Evolutionary conservation across 2,797 vertebrate species (phyloP), one percentile per base, ranked within the genome.

Genomic region (Scolopax bukidnonensis): DNA sequence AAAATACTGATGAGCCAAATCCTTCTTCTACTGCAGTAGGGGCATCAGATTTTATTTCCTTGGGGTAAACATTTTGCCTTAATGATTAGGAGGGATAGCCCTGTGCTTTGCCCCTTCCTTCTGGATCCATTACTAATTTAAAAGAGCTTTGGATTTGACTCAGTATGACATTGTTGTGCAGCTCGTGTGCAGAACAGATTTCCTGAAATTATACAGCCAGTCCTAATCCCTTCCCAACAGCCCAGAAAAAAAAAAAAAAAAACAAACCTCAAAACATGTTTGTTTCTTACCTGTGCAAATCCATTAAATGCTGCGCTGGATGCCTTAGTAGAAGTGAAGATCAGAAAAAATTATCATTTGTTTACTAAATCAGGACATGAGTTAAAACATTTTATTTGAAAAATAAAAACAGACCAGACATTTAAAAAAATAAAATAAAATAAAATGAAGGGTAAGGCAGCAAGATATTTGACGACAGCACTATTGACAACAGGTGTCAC

Each of bases 241-340:
- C 28, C 83, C 17, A 70, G 41, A 5, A 69, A 90, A 43, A 30
- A 28, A 2, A 56, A 5, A 47, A 47, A 47, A 47, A 43, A n/a
- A 28, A 2, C 56, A 6, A 41, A 54, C 41, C 56, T 78, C 25
- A 71, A 83, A 95, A 45, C 8, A 43, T 61, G 30, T 54, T 65
- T 61, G 88, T 80, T 92, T 92, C 97, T 98, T 98, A 99, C 99
- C 98, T 99, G 98, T 51, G 98, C 96, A 92, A 99, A 98, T 98
- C 98, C 98, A 96, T 99, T 99, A 97, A 99, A 99, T 57, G 98
- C 97, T 95, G 97, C 97, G 95, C 97, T 98, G 89, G 98, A 95
- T 83, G 97, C 98, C 98, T 99, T 97, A 97, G 97, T 89, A 96
- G 90, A 98, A 98, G 97, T 84, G 83, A 94, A 98, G 95, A 98